Evolutionary conservation across 37 sponge, comb jelly and placozoan genomes (phyloP).

Genomic region (Ephydatia muelleri): DNA sequence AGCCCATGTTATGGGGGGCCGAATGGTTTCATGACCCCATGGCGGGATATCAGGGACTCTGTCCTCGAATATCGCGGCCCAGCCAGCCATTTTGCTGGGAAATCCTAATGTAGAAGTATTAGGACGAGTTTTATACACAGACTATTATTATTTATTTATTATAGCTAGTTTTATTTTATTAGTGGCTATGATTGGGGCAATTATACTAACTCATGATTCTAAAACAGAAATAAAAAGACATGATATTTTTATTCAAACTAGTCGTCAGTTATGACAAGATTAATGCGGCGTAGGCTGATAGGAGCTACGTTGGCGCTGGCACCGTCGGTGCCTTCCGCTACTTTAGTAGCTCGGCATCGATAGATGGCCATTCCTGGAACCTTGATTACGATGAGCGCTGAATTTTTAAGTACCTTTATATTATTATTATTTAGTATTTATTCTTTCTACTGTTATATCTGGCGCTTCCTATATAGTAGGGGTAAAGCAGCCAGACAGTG

Average conservation of each 20-base stretch:
- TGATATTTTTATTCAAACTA: conserved; percentile 65
- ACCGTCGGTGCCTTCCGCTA: no score
- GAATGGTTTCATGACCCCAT: neutral
- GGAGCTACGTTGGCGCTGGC: no score
- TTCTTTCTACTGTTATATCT: conserved; percentile 75
- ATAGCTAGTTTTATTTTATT: conserved; percentile 88
- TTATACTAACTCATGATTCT: conserved; percentile 65
- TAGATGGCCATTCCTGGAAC: neutral
- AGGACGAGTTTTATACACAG: conserved; percentile 74
- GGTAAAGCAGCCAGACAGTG: conserved; percentile 67
- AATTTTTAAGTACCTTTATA: conserved; percentile 59
- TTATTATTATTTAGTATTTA: conserved; percentile 70
- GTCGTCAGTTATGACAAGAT: conserved; percentile 44
- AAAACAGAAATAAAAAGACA: conserved; percentile 52
- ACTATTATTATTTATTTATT: conserved; percentile 79
- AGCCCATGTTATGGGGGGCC: neutral
- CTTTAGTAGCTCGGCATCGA: neutral
- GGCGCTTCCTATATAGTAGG: conserved; percentile 75
- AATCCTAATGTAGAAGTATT: conserved; percentile 70
- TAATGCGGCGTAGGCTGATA: neutral
- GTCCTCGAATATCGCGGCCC: neutral
- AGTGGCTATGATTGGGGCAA: conserved; percentile 83
- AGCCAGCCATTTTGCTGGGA: neutral
- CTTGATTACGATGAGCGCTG: conserved; percentile 20
- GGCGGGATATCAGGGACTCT: no score